Base-by-base conservation (phyloP, 2,888 invertebrate species). In the Syritta pipiens region DNA sequence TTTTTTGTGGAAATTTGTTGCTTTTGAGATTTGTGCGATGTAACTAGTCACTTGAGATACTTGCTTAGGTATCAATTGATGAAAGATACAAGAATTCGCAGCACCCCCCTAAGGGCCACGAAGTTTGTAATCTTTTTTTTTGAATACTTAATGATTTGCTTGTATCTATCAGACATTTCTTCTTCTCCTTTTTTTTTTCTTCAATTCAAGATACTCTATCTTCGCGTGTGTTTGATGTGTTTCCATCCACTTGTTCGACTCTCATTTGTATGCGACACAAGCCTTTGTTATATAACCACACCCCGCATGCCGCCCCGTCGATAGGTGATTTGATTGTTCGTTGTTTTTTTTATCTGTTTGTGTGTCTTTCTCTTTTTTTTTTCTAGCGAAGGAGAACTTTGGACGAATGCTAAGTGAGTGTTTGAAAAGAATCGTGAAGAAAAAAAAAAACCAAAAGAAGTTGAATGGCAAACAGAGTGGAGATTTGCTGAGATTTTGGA, bases 181-280 rank as follows among this genome's bases (percentile, higher is more conserved):
- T 9, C 44, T 10, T 10, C 20, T 44, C n/a, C n/a, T 24, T 24
- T 24, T 20, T 6, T 22, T 12, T 22, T 12, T 24, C 22, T 19
- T 24, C 20, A 24, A 22, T 44, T 44, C 22, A 10, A 35, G 44
- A 37, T 68, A 59, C 14, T 12, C 6, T 57, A 44, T 48, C 44
- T 44, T 19, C 32, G 59, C 32, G n/a, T n/a, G n/a, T 4, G 51
- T 53, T 65, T 53, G 44, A 24, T 35, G 51, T 35, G 24, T 63
- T 63, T 40, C 28, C 17, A 49, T 49, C 24, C 51, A 60, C 49
- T 60, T 69, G 37, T 28, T 22, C 42, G 14, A n/a, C n/a, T 3
- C 71, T 71, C 62, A 62, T 71, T 71, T 53, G 40, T 62, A 62
- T 71, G 71, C 71, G 53, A 71, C 62, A 71, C 62, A 62, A 71